Base-by-base conservation (phyloP, 2,113 vertebrate genomes). In the Amia ocellicauda region DNA sequence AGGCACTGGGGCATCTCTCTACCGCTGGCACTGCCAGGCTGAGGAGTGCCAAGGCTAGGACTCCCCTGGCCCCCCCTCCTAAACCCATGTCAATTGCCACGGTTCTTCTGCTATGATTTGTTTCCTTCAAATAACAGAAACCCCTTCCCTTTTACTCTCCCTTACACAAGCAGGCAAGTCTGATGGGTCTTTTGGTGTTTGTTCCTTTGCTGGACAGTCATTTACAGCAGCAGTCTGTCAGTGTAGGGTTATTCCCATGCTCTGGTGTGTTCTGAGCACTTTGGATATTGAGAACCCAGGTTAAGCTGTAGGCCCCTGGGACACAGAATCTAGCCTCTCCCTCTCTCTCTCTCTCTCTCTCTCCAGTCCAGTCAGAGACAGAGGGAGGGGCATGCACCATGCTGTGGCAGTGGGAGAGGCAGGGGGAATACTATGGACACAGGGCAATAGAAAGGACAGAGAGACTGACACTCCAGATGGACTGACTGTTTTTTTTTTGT, bases 381-480 rank as follows among this genome's bases (percentile, higher is more conserved):
- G 77, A 84, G 81, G 83, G 80, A 83, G 85, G 88, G 83, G 85
- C 81, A 65, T 75, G 68, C n/a, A 74, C 45, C 79, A 78, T 80
- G 78, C 78, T 74, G 74, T 78, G 76, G 75, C 72, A 71, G 65
- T 36, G 11, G 11, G 31, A 36, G 1, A 36, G 31, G 5, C 31
- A 36, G 31, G 11, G 11, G 31, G 31, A n/a, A 10, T 36, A 36
- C 31, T 36, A 36, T 10, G 5, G 31, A 36, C 11, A 36, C 31
- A 7, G 31, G 31, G 31, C 31, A 36, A 36, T 36, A 36, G 5
- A 36, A 36, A 36, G 31, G 11, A 10, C 31, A 36, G 31, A 36
- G 31, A 36, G n/a, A n/a, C n/a, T 36, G 31, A 36, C 5, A 10
- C 31, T 36, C 31, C 11, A 36, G 31, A 36, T 36, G 31, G 31